phyloP scores from a whole-genome alignment of 2,797 vertebrate genomes.

The Myoxocephalus aenaeus region DNA sequence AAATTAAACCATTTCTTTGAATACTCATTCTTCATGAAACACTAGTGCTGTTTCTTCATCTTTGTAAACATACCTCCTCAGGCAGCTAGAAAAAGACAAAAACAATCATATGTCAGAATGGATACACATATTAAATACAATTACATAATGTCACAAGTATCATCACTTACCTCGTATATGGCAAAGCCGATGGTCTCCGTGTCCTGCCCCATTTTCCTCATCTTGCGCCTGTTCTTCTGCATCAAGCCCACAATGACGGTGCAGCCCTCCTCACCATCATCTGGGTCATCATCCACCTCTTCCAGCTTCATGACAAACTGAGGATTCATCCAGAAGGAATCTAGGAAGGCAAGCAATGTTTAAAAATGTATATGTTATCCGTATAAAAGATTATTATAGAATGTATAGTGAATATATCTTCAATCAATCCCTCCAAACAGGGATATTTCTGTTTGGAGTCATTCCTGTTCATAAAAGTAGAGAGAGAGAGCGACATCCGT shows the following conservation, averaged over 20 bases:
- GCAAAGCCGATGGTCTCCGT: slow-evolving; percentile 78
- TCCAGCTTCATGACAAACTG: slow-evolving; percentile 81
- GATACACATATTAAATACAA: not conserved
- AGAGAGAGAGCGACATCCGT: not conserved
- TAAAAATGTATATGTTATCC: not conserved
- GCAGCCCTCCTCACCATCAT: slow-evolving; percentile 74
- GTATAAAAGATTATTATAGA: too few species aligned
- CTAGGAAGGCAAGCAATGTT: slow-evolving; percentile 36
- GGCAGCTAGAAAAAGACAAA: slow-evolving; percentile 79
- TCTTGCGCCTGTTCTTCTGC: slow-evolving; percentile 75
- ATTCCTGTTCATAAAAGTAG: not conserved
- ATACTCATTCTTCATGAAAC: not conserved
- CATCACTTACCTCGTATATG: slow-evolving; percentile 71
- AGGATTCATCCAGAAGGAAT: slow-evolving; percentile 78
- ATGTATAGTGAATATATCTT: not conserved
- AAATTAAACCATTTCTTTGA: not conserved
- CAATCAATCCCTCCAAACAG: not conserved
- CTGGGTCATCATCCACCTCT: slow-evolving; percentile 74
- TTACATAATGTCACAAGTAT: not conserved
- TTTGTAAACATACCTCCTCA: slow-evolving; percentile 78
- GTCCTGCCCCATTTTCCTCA: slow-evolving; percentile 69
- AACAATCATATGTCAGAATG: slow-evolving; percentile 24
- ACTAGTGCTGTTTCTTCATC: not conserved
- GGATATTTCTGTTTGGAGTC: not conserved
- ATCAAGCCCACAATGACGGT: slow-evolving; percentile 79